Base-by-base conservation (phyloP, 2,888 invertebrate species). In the Danaus chrysippus region DNA sequence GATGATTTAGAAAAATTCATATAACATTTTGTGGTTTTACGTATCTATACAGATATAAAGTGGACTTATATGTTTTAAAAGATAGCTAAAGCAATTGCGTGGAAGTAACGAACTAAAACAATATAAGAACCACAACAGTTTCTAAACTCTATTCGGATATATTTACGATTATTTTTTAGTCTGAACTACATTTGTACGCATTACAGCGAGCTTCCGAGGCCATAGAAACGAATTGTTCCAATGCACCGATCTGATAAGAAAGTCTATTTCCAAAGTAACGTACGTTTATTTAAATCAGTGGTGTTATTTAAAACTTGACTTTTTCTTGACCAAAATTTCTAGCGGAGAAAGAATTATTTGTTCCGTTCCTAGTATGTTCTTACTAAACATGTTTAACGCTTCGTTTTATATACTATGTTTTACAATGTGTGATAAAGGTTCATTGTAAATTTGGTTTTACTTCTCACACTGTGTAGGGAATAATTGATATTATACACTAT, bases 281-380 rank as follows among this genome's bases (percentile, higher is more conserved):
- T 71, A 78, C 81, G 78, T 82, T 82, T 81, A 81, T 81, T 84
- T 76, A 78, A 84, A 84, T 83, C 83, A 80, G 78, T 73, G 77
- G 71, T 65, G 72, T 73, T 72, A 76, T 76, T 46, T 70, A 69
- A 69, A 71, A 75, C 23, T 77, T 74, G 72, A 74, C 63, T 78
- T 77, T 78, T 77, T 78, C 69, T 73, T 68, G 67, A 73, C 78
- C 80, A 83, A 83, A 82, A 82, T 86, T 83, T 75, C 73, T 79
- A 69, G 72, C 76, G 76, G 79, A 77, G 76, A 81, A 78, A 83
- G 76, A 75, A 73, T 81, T 84, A 79, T 84, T 84, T 84, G 81
- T 80, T 79, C 74, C 77, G 68, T 79, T 77, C 83, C 77, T 65
- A 76, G 72, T 74, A 70, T 71, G 73, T 83, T 83, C 82, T 76